Percentiles rank a stretch among this genome's conserved stretches.
These are phyloP conservation scores for Merodon equestris DNA, from an alignment of 2,888 invertebrate species.

Conservation along the genomic window DNA sequence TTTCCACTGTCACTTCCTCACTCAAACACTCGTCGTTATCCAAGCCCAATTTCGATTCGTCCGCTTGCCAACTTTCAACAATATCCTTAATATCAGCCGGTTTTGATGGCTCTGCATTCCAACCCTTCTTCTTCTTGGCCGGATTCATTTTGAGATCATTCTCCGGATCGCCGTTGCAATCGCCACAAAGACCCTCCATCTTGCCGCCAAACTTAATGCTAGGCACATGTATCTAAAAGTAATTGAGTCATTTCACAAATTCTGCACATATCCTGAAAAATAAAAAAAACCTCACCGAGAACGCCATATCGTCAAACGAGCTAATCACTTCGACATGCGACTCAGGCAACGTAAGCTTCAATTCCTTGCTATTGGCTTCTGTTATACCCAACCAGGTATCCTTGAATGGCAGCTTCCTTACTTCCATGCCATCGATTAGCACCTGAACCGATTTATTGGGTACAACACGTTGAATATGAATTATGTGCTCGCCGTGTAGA, in stretches of 20 bases:
- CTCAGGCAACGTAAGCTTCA: constrained; percentile 83
- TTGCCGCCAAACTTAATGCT: constrained; percentile 86
- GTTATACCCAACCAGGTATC: constrained; percentile 83
- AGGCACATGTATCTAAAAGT: constrained; percentile 82
- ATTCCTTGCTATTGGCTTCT: constrained; percentile 81
- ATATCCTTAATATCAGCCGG: constrained; percentile 75
- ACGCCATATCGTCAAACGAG: constrained; percentile 79
- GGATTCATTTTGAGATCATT: constrained; percentile 82
- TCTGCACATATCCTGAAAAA: neutral
- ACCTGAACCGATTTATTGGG: constrained; percentile 75
- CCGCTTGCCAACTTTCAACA: constrained; percentile 82
- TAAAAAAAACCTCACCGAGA: constrained; percentile 75
- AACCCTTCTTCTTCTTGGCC: constrained; percentile 74
- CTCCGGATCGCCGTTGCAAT: constrained; percentile 83
- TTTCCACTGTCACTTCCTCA: constrained; percentile 78
- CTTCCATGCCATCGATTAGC: constrained; percentile 76
- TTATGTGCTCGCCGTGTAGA: constrained; percentile 83
- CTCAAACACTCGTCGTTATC: constrained; percentile 80
- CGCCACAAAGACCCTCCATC: constrained; percentile 90
- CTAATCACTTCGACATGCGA: constrained; percentile 85
- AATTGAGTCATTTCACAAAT: constrained; percentile 47
- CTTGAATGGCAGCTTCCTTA: constrained; percentile 79
- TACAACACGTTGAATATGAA: constrained; percentile 80
- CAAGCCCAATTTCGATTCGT: constrained; percentile 79
- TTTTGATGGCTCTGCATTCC: constrained; percentile 54